Base-by-base conservation (phyloP, 2,888 invertebrate genomes). In the Trichopria drosophilae region DNA sequence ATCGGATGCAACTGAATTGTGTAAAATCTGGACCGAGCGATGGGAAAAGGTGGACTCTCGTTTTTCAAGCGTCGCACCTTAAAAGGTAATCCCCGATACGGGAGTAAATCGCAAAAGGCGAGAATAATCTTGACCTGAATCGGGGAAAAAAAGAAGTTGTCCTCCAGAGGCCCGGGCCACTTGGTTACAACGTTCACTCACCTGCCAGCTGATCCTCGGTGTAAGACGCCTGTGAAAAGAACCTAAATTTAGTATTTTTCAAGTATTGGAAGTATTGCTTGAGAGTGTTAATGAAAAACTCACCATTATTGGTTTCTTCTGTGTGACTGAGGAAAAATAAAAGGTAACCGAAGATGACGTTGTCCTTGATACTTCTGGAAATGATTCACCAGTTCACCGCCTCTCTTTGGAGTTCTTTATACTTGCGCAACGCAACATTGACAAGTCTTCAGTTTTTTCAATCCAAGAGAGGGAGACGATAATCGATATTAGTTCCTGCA, bases 131-230 rank as follows among this genome's bases (percentile, higher is more conserved):
- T 72, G 73, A 73, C 74, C 70, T 66, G 65, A 67, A 71, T 74
- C 59, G 62, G 60, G 62, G 45, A 43, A 47, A 46, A 46, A 64
- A 66, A 67, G 62, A 69, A 62, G 65, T 64, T 63, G 69, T 47
- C 39, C 39, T 55, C 55, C 63, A 74, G 72, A 76, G 74, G 72
- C 65, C 66, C 58, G 66, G 75, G 77, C 75, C 76, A 77, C 76
- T 75, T 67, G 71, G 76, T 67, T 62, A 60, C 59, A 62, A 62
- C 66, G 68, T 66, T 62, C 68, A 86, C 88, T 89, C 80, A 92
- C 92, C 92, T 77, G 90, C 90, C 80, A 92, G 83, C 82, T 92
- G 92, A 80, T 92, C 92, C 80, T 92, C 92, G 34, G 88, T 85
- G 78, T 90, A 92, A 72, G 88, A 88, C 69, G 88, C 90, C 92